Evolutionary conservation across 2,113 vertebrate species (phyloP).

Genomic region (Ondatra zibethicus): DNA sequence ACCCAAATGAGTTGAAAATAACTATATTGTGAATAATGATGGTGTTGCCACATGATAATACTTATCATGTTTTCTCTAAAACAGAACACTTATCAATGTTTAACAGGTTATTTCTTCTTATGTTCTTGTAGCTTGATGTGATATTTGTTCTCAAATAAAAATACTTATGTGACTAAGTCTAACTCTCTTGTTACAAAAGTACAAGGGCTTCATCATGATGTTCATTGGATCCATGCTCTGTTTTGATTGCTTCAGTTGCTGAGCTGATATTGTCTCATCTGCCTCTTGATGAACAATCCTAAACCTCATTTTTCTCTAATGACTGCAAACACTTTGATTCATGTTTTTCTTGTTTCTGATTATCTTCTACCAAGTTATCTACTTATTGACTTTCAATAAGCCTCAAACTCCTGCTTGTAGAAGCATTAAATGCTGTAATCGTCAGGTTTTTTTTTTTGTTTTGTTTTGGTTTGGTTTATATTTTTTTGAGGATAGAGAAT

Average conservation of each 20-base stretch:
- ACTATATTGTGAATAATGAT: not conserved
- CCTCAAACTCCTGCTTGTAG: not conserved
- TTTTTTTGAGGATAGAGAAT: not conserved
- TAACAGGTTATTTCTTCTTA: conserved; percentile 12
- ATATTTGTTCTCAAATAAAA: conserved; percentile 32
- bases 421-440: not conserved
- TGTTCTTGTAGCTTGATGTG: not conserved
- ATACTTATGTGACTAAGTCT: not conserved
- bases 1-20: conserved; percentile 24
- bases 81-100: not conserved
- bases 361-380: not conserved
- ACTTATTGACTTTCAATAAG: not conserved
- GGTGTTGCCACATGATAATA: not conserved
- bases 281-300: not conserved
- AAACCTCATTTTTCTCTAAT: not conserved
- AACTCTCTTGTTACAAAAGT: not conserved
- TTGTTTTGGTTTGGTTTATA: too few species aligned
- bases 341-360: not conserved
- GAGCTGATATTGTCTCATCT: not conserved
- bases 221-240: conserved; percentile 1
- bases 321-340: not conserved
- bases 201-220: not conserved
- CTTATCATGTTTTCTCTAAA: conserved; percentile 1
- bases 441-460: not conserved
- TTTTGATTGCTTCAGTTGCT: not conserved